A percentile compares a stretch with the other conserved stretches of the same genome.
Conservation (phyloP, 2,113 vertebrate genomes). For the Alosa alosa region DNA sequence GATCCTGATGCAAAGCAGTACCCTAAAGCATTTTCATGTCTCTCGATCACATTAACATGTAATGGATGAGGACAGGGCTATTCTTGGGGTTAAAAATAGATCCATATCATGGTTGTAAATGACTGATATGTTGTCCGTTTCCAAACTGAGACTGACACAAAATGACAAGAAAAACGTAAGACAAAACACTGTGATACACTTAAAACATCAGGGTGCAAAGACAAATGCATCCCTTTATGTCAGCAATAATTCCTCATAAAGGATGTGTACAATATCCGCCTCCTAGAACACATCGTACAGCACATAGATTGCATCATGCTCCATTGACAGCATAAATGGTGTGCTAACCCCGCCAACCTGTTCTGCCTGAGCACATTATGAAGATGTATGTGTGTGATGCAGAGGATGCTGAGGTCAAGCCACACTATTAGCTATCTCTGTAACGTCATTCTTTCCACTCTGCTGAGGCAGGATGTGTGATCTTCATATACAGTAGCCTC, state of each 20-base stretch:
- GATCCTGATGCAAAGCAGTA: not conserved
- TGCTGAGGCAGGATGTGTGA: not conserved
- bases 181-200: not conserved
- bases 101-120: not conserved
- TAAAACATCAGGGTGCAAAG: not conserved
- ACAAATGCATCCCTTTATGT: not conserved
- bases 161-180: not conserved
- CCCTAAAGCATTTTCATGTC: slow-evolving; percentile 2
- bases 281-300: not conserved
- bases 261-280: not conserved
- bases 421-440: slow-evolving; percentile 18
- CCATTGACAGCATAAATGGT: slow-evolving; percentile 14
- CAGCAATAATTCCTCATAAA: not conserved
- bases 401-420: slow-evolving; percentile 18
- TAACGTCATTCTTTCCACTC: slow-evolving; percentile 26
- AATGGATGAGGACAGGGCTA: not conserved
- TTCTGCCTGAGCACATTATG: slow-evolving; percentile 22
- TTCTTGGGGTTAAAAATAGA: not conserved
- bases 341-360: slow-evolving; percentile 17
- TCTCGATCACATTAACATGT: not conserved
- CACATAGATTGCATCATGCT: not conserved
- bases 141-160: not conserved
- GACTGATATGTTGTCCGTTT: not conserved
- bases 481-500: not conserved
- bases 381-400: slow-evolving; percentile 21